Percentiles rank a stretch among this genome's conserved stretches.
Evolutionary conservation across 1,140 invertebrate species (phyloP).

Genomic region (Drosophila arizonae): DNA sequence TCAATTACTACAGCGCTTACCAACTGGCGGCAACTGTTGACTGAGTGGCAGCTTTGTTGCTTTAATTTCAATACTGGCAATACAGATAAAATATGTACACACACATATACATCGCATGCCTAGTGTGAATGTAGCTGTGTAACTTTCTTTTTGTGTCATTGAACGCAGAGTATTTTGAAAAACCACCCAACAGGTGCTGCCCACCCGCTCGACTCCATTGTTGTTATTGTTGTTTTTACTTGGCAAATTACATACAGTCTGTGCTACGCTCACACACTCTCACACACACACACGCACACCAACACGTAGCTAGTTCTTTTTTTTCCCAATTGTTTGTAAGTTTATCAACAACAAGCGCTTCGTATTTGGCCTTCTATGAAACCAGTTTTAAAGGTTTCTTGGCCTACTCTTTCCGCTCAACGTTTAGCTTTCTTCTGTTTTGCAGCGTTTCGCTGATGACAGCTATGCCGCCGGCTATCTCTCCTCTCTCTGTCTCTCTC

Average conservation of each 20-base stretch:
- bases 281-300: not conserved
- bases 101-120: not conserved
- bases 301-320: conserved; percentile 39
- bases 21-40: conserved; percentile 50
- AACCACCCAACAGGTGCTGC: conserved; percentile 60
- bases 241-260: conserved; percentile 71
- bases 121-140: conserved; percentile 28
- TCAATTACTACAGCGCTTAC: conserved; percentile 32
- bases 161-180: conserved; percentile 55
- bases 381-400: conserved; percentile 76
- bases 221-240: conserved; percentile 33
- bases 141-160: conserved; percentile 79
- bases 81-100: not conserved
- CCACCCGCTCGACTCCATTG: conserved; percentile 41
- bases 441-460: conserved; percentile 69
- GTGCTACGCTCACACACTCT: conserved; percentile 8
- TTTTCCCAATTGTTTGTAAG: conserved; percentile 56
- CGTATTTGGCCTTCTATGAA: conserved; percentile 68
- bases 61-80: conserved; percentile 47
- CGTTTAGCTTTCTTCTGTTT: conserved; percentile 77
- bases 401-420: conserved; percentile 57
- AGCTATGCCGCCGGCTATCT: conserved; percentile 34
- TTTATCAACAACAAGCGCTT: conserved; percentile 47
- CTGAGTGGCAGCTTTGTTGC: conserved; percentile 39
- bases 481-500: not conserved